Base-by-base conservation (phyloP, 2,113 vertebrate genomes). In the Bombycilla garrulus region DNA sequence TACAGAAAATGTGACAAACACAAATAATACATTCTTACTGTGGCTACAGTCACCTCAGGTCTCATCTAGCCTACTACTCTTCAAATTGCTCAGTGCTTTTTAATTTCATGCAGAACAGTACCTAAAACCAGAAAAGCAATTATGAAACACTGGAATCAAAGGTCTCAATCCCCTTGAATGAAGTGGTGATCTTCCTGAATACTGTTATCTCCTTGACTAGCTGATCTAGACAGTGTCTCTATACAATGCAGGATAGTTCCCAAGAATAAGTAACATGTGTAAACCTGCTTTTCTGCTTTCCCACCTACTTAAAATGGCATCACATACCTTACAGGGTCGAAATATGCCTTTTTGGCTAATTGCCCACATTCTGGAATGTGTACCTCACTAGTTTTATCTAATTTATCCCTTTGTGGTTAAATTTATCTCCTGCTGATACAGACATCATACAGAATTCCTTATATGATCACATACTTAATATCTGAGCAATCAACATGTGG, bases 241-340 rank as follows among this genome's bases (percentile, higher is more conserved):
- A 8, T 14, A 56, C 25, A 88, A 40, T 16, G 56, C 25, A 60
- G 57, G 4, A 73, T 45, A 3, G 58, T 45, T 93, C 36, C 58
- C 54, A 88, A 93, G 44, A 26, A 88, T 28, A 61, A 69, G 23
- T 38, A 92, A 94, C 82, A 79, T 53, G 73, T 85, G 62, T 45
- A 92, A 95, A 93, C 85, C 88, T 95, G 95, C 54, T 86, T 94
- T 95, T 85, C 71, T 90, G 50, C 81, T 94, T 93, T 96, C 87
- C 90, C 87, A 96, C 66, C 82, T 95, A 94, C 92, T 88, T 93
- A 90, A 95, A 95, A 94, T 92, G 74, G 74, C 62, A 95, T 57
- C 50, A 72, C 62, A 87, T 92, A 94, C 70, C 79, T 85, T 69
- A 54, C 51, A 82, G 54, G 86, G 67, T 83, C 2, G 1, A 96